Conservation (phyloP, 1,140 invertebrate genomes). For the Solen grandis region DNA sequence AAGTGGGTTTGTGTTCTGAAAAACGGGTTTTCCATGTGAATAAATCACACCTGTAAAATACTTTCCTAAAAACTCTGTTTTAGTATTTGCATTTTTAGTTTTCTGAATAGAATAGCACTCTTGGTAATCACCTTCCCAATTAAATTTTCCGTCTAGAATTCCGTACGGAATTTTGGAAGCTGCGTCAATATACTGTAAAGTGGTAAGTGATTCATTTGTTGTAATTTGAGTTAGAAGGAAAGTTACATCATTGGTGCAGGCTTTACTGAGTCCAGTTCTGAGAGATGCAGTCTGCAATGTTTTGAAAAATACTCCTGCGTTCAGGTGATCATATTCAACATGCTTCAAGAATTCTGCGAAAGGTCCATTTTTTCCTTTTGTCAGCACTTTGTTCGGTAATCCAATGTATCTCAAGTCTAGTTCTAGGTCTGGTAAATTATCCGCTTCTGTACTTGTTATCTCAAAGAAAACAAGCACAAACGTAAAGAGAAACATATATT, state of each 20-base stretch:
- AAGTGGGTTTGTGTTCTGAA: neutral
- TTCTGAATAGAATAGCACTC: slow-evolving; percentile 31
- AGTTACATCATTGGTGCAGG: no score
- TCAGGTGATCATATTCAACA: no score
- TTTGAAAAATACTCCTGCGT: no score
- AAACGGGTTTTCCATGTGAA: slow-evolving; percentile 30
- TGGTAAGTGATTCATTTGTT: no score
- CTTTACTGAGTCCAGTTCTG: no score
- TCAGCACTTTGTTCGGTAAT: neutral
- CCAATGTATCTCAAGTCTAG: slow-evolving; percentile 1
- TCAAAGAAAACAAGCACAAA: no score
- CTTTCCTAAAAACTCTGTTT: slow-evolving; percentile 6
- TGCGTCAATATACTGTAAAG: slow-evolving; percentile 27
- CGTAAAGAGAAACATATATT: slow-evolving; percentile 2
- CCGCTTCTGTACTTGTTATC: no score
- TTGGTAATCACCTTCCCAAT: slow-evolving; percentile 44
- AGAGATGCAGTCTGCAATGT: no score
- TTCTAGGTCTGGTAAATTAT: no score
- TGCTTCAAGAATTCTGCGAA: no score
- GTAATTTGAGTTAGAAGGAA: no score
- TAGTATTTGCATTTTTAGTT: slow-evolving; percentile 9
- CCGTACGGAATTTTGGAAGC: slow-evolving; percentile 34
- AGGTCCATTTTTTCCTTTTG: neutral
- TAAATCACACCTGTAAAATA: slow-evolving; percentile 7
- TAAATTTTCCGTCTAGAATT: slow-evolving; percentile 38